Conservation (phyloP, 2,888 invertebrate genomes). For the Andricus quercusramuli region DNA sequence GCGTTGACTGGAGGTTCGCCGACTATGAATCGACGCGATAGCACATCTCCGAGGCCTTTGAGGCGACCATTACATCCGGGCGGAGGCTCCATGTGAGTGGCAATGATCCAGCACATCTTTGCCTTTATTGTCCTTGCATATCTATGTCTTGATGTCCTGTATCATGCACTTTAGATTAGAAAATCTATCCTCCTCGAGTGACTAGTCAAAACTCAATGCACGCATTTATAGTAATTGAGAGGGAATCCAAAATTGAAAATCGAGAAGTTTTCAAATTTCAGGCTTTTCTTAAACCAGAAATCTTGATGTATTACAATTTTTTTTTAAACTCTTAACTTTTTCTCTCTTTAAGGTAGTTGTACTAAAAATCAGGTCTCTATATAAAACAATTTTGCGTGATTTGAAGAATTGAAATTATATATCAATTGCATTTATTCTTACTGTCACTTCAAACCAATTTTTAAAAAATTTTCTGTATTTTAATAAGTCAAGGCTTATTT, state of each 20-base stretch:
- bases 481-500: too few relatives aligned
- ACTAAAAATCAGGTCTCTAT: too few relatives aligned
- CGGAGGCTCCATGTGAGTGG: conserved; percentile 78
- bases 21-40: conserved; percentile 74
- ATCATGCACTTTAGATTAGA: conserved; percentile 65
- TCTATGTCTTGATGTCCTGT: conserved; percentile 69
- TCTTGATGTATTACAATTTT: too few relatives aligned
- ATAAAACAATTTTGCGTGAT: too few relatives aligned
- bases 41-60: conserved; percentile 74
- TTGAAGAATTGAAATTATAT: too few relatives aligned
- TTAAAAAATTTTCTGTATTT: too few relatives aligned
- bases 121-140: conserved; percentile 69
- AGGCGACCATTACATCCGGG: conserved; percentile 75
- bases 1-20: conserved; percentile 72
- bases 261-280: too few relatives aligned
- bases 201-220: conserved; percentile 42
- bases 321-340: too few relatives aligned
- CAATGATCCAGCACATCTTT: conserved; percentile 72
- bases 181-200: conserved; percentile 45
- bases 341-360: too few relatives aligned
- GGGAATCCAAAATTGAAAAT: conserved; percentile 7
- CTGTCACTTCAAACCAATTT: too few relatives aligned
- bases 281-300: too few relatives aligned
- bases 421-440: too few relatives aligned
- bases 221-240: conserved; percentile 8